phyloP scores from a whole-genome alignment of 37 sponge, comb jelly and placozoan species.

The Petrosia ficiformis region DNA sequence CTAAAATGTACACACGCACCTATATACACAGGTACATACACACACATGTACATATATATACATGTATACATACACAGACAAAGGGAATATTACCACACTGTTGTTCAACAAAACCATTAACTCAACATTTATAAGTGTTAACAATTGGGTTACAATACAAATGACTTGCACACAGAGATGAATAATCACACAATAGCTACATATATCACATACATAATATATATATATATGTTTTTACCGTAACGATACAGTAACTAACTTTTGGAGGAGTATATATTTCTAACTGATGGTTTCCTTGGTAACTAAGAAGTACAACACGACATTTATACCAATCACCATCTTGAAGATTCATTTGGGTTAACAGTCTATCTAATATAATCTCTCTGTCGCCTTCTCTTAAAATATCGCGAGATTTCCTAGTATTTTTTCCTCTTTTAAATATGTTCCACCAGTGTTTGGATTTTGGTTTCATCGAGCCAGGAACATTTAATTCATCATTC shows the following conservation, averaged over 20 bases:
- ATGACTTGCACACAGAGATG: no score
- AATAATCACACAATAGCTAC: no score
- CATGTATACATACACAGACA: no score
- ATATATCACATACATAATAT: no score
- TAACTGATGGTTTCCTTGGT: slow-evolving; percentile 48
- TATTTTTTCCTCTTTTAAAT: slow-evolving; percentile 32
- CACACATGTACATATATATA: no score
- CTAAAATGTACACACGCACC: no score
- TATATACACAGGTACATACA: no score
- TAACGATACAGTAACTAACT: slow-evolving; percentile 24
- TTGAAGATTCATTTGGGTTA: slow-evolving; percentile 29
- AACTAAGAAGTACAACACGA: slow-evolving; percentile 31
- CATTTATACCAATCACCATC: slow-evolving; percentile 28
- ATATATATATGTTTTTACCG: no score
- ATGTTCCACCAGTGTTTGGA: slow-evolving; percentile 48
- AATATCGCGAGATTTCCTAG: neutral
- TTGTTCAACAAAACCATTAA: no score
- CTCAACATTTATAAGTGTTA: no score
- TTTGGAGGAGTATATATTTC: slow-evolving; percentile 67
- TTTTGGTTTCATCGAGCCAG: neutral
- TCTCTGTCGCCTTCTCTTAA: neutral
- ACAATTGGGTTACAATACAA: no score
- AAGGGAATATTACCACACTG: no score
- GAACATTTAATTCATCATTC: neutral
- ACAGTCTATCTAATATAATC: neutral